A percentile compares a stretch with the other conserved stretches of the same genome.
Conservation (phyloP, 1,140 invertebrate species). For the Nomia melanderi region DNA sequence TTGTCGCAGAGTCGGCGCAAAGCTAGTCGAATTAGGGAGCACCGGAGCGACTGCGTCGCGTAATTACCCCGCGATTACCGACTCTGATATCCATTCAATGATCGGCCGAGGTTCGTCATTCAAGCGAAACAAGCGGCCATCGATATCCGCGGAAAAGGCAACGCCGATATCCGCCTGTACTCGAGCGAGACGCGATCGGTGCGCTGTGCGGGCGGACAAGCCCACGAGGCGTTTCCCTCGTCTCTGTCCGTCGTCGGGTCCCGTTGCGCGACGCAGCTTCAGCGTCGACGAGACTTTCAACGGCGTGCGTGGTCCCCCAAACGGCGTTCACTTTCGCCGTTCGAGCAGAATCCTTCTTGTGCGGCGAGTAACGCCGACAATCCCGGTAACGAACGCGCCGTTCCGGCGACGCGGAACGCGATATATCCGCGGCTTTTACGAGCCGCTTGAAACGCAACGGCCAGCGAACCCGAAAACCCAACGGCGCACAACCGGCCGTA, state of each 20-base stretch:
- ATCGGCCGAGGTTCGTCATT: conserved; percentile 26
- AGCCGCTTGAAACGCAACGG: conserved; percentile 10
- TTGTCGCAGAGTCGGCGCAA: conserved; percentile 70
- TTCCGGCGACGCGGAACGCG: conserved; percentile 13
- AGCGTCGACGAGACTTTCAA: no score
- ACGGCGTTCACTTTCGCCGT: not conserved
- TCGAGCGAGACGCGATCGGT: not conserved
- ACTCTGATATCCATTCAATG: conserved; percentile 15
- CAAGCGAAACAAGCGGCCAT: conserved; percentile 23
- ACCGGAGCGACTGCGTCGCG: conserved; percentile 69
- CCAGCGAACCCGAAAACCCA: conserved; percentile 6
- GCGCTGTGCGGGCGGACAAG: not conserved
- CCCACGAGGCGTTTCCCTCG: conserved; percentile 44
- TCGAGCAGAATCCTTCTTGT: no score
- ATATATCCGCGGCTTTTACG: conserved; percentile 19
- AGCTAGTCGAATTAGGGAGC: conserved; percentile 71
- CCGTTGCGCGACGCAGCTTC: conserved; percentile 28
- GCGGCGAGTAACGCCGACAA: no score
- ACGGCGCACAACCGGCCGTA: not conserved
- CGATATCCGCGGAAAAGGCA: conserved; percentile 11
- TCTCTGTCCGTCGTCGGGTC: conserved; percentile 53
- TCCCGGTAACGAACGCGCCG: not conserved
- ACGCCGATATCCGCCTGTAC: conserved; percentile 1
- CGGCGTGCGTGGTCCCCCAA: no score
- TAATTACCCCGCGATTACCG: conserved; percentile 61